Evolutionary conservation across 2,888 invertebrate species (phyloP), one percentile per base, ranked within the genome.

Genomic region (Pedicia rivosa): DNA sequence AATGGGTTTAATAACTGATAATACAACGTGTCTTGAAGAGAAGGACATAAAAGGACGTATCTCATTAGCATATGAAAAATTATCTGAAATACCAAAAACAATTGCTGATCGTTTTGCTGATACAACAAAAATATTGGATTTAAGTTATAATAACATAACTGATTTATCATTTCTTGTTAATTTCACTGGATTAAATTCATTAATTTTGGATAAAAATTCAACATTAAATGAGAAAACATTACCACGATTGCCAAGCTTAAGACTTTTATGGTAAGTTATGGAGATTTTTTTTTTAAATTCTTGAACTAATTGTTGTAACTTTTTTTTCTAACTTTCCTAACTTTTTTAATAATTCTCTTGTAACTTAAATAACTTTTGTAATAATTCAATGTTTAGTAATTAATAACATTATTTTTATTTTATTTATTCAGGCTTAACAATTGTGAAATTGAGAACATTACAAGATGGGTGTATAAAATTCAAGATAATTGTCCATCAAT

Each of bases 171-270:
- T 79, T 49, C 55, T 88, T 25, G 65, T 70, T 3, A 70, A 76
- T 49, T 84, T 87, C 57, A 74, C 70, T 40, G 67, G 72, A 40
- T 56, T 88, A 39, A 75, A 77, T 8, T 80, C 82, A 0, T 57
- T 88, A 10, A 84, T 88, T 46, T 67, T 84, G 45, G 90, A 90
- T 56, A 75, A 78, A 47, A 90, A 90, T 53, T 66, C 68, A 2
- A 72, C 84, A 39, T 72, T 73, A 19, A 74, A 79, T 29, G 69
- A 72, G 36, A 74, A 77, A 24, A 62, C 67, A 10, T 66, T 88
- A 33, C 87, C 88, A 1, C 67, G 67, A 27, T 57, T 84, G 55
- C 77, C 78, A 1, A 72, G 71, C 46, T 57, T 90, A 14, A 74
- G 75, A 51, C 68, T 87, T 28, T 59, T 90, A 16, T 90, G 88